Evolutionary conservation across 2,888 invertebrate genomes (phyloP), one percentile per base, ranked within the genome.

Genomic region (Schrankia costaestrigalis): DNA sequence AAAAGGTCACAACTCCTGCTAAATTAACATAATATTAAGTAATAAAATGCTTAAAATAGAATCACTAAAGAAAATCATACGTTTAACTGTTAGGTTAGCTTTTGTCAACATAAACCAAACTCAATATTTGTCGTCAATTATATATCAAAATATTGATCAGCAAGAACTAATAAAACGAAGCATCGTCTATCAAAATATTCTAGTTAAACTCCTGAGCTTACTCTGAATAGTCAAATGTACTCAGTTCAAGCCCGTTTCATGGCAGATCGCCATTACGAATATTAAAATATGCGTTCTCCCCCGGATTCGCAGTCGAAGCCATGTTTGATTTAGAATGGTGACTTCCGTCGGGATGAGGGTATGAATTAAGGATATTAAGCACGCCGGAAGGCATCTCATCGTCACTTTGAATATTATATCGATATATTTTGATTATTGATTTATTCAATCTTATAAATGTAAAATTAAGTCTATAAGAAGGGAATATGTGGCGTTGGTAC

Each of bases 301-400:
- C 46, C 48, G 49, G 65, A 71, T 66, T 68, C 64, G 55, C 65
- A 66, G 68, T 74, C 69, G 70, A 67, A 72, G 72, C 74, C 74
- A 73, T 73, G 67, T 83, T 83, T 83, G 84, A 85, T 85, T 86
- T 84, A 83, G 80, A 76, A 80, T 75, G 71, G 76, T 71, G 71
- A 82, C 79, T 83, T 83, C 82, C 83, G 76, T 65, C 60, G 62
- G 61, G 68, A 74, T 64, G 56, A 63, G 57, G 69, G 63, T 63
- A 67, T 58, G 75, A 78, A 76, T 78, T 75, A 78, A 75, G 71
- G 69, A 67, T 73, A 68, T 73, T 74, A 75, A 73, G 60, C 58
- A 51, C 43, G 58, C 65, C 63, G 66, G 71, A 67, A 73, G 69
- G 70, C 60, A 59, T 58, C 63, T 65, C 63, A 63, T 69, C 67